Percentiles rank a stretch among this genome's conserved stretches.
These are phyloP conservation scores for Synanthedon vespiformis DNA, from an alignment of 2,888 invertebrate genomes.

Conservation along the genomic window DNA sequence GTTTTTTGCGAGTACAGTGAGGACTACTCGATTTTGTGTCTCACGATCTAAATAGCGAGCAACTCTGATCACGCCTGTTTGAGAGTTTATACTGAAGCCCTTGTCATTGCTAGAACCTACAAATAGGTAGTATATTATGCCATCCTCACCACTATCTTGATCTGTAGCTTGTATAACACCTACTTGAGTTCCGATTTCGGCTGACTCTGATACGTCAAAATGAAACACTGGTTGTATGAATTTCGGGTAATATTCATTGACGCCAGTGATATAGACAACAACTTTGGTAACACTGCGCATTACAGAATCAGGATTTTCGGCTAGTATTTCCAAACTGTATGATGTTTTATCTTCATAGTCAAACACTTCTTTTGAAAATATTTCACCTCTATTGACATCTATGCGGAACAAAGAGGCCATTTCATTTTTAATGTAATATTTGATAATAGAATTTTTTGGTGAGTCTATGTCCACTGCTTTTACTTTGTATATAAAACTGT, in stretches of 20 bases:
- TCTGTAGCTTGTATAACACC: constrained; percentile 90
- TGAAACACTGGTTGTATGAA: constrained; percentile 92
- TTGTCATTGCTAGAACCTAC: constrained; percentile 93
- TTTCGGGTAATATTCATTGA: constrained; percentile 90
- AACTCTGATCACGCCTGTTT: constrained; percentile 87
- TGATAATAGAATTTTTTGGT: constrained; percentile 86
- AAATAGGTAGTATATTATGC: constrained; percentile 90
- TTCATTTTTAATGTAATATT: constrained; percentile 84
- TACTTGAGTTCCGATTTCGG: constrained; percentile 85
- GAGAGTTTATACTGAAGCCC: constrained; percentile 87
- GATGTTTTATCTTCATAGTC: constrained; percentile 87
- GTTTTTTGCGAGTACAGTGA: constrained; percentile 95
- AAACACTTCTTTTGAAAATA: constrained; percentile 81
- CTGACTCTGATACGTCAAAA: constrained; percentile 93
- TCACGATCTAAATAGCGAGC: constrained; percentile 86
- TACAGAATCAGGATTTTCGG: constrained; percentile 86
- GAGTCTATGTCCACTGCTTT: constrained; percentile 88
- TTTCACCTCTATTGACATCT: constrained; percentile 80
- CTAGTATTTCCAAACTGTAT: constrained; percentile 82
- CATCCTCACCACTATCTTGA: constrained; percentile 89
- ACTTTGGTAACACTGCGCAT: constrained; percentile 83
- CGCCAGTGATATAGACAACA: constrained; percentile 81
- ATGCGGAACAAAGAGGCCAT: constrained; percentile 82
- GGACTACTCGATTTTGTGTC: constrained; percentile 88
- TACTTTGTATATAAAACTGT: constrained; percentile 80